Evolutionary conservation across 1,140 invertebrate species (phyloP), one percentile per base, ranked within the genome.

Genomic region (Samia ricini): DNA sequence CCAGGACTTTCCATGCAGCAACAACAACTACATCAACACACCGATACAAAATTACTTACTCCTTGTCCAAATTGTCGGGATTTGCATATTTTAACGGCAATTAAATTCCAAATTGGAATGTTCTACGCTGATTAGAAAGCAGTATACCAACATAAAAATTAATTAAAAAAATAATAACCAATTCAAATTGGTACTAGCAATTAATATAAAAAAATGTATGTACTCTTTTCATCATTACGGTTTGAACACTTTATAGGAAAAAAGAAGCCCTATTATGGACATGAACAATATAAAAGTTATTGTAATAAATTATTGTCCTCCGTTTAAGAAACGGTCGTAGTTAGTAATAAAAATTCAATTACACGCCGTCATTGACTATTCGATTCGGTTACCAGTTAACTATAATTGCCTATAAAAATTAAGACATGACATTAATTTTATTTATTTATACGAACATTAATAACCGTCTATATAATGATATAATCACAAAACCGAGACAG

Each of bases 281-380:
- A 42, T 42, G 33, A 42, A 42, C 33, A 42, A 42, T 42, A 42
- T 42, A 42, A 42, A 42, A 42, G 33, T 42, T 42, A 42, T 42
- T 42, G 33, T 42, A 42, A 42, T 42, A 12, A 42, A 42, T 42
- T 42, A 42, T 42, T 42, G 33, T 42, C n/a, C 33, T 42, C 33
- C 10, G 33, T 42, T 15, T 42, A 10, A 15, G 33, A 42, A 42
- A n/a, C n/a, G n/a, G 10, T 42, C 33, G 33, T 42, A 15, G 33
- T 42, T 12, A 42, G 33, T 42, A 42, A 42, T 42, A 42, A 42
- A 42, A 42, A 42, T 42, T 42, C 33, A 42, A 42, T 42, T 42
- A 42, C 33, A 42, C 33, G 33, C 10, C 33, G 1, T 42, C 33
- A 42, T 42, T 42, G 33, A 12, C 10, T 42, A 42, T 7, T 42